phyloP scores from a whole-genome alignment of 2,797 vertebrate genomes.

The Schizothorax lantsangensis region DNA sequence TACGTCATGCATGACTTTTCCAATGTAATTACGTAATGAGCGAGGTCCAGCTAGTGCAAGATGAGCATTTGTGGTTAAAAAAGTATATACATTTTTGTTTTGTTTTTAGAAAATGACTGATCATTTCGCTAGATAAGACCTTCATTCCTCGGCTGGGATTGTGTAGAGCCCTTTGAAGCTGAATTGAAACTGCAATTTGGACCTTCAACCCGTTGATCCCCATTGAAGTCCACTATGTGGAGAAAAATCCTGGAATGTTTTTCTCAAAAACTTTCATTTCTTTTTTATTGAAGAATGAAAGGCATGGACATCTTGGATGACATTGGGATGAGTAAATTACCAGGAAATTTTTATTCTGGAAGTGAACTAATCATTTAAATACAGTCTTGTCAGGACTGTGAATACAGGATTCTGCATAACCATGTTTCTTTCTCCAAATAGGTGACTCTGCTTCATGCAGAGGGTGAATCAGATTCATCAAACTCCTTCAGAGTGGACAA shows the following conservation, averaged over 20 bases:
- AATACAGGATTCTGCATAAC: background rate
- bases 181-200: too few species aligned
- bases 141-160: background rate
- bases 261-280: background rate
- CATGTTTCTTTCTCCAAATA: conserved; percentile 60
- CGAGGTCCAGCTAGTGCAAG: too few species aligned
- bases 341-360: background rate
- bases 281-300: background rate
- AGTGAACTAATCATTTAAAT: background rate
- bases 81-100: too few species aligned
- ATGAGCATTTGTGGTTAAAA: too few species aligned
- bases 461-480: conserved; percentile 64
- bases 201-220: background rate
- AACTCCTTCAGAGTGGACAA: conserved; percentile 82
- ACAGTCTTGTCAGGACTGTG: background rate
- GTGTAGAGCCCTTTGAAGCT: background rate
- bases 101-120: too few species aligned
- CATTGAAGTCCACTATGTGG: background rate
- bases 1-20: too few species aligned
- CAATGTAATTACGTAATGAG: too few species aligned
- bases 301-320: background rate
- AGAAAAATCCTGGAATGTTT: background rate
- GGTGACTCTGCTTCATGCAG: conserved; percentile 85
- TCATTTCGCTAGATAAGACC: background rate
- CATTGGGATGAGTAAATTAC: background rate